These are phyloP conservation scores for Lacanobia wlatinum DNA, from an alignment of 2,888 invertebrate species.

Conservation along the genomic window DNA sequence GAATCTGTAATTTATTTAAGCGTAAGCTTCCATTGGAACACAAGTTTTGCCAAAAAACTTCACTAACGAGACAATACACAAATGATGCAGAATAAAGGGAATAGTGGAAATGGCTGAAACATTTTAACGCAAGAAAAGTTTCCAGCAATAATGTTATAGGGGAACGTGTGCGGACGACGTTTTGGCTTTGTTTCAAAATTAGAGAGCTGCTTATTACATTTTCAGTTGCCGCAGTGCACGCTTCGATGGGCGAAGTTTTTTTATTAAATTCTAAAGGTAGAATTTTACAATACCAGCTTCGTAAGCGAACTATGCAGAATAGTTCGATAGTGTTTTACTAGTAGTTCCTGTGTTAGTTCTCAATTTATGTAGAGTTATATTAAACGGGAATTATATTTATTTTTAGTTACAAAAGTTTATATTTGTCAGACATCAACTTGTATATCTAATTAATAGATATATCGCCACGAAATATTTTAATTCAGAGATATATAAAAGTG, in stretches of 20 bases:
- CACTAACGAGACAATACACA: conserved; percentile 16
- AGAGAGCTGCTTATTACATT: conserved; percentile 60
- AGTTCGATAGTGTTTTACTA: background rate
- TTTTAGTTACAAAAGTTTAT: too few species aligned
- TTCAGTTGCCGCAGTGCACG: conserved; percentile 53
- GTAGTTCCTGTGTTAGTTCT: background rate
- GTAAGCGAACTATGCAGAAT: background rate
- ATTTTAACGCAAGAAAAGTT: conserved; percentile 53
- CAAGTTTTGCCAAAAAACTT: conserved; percentile 24
- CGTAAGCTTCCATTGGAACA: background rate
- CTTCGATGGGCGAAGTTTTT: conserved; percentile 30
- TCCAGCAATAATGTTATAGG: conserved; percentile 32
- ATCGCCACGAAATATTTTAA: too few species aligned
- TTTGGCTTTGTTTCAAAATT: conserved; percentile 70
- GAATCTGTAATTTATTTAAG: background rate
- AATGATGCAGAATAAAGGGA: conserved; percentile 27
- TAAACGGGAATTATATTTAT: too few species aligned
- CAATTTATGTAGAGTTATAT: background rate
- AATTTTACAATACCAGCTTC: conserved; percentile 9
- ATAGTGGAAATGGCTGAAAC: conserved; percentile 25
- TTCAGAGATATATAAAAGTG: too few species aligned
- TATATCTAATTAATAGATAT: too few species aligned
- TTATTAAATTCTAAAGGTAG: conserved; percentile 14
- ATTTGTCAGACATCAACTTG: too few species aligned
- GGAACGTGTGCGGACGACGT: conserved; percentile 42